These are phyloP conservation scores for Penaeus indicus DNA, from an alignment of 1,140 invertebrate species.

Conservation along the genomic window DNA sequence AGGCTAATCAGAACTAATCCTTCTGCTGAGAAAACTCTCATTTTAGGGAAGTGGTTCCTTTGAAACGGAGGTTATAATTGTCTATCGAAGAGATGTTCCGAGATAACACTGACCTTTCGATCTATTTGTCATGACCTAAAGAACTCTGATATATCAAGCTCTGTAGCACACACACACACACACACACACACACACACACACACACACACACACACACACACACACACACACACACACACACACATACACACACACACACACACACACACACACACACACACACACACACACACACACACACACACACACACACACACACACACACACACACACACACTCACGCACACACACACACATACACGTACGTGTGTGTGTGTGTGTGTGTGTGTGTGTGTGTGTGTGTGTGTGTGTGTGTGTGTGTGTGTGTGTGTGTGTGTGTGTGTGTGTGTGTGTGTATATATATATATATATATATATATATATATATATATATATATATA, in stretches of 20 bases:
- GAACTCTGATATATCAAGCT: too few species aligned
- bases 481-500: conserved; percentile 29
- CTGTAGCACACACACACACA: too few species aligned
- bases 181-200: too few species aligned
- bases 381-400: background rate
- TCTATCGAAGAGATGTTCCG: too few species aligned
- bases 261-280: background rate
- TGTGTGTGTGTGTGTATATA: background rate
- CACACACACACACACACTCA: too few species aligned
- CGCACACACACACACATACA: background rate
- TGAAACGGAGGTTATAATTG: too few species aligned
- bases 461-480: background rate
- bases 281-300: background rate
- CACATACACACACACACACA: background rate
- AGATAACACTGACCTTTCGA: too few species aligned
- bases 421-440: background rate
- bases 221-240: too few species aligned
- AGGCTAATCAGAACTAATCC: too few species aligned
- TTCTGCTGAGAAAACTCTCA: too few species aligned
- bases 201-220: background rate
- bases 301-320: background rate
- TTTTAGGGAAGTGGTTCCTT: too few species aligned
- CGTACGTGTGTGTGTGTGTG: background rate
- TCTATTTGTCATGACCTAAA: background rate
- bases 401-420: background rate